Conservation (phyloP, 2,797 vertebrate species). For the Danionella dracula region DNA sequence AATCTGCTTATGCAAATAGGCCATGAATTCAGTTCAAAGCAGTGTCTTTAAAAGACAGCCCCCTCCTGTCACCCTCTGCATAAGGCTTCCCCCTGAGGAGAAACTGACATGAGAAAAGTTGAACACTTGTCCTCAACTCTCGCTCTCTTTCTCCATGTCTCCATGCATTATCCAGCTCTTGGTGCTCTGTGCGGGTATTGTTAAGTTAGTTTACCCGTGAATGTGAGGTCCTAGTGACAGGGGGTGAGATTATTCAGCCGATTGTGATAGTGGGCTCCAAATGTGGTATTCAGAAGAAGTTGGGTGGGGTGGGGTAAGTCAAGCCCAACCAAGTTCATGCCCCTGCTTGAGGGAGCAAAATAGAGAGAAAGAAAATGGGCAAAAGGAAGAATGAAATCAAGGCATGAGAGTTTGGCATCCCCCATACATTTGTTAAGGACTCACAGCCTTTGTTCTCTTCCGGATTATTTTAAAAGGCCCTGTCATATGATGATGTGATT, state of each 20-base stretch:
- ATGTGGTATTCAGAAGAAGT: conserved; percentile 75
- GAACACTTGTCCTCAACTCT: conserved; percentile 84
- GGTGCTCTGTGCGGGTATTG: conserved; percentile 87
- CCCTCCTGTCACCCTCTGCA: conserved; percentile 58
- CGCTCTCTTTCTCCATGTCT: conserved; percentile 53
- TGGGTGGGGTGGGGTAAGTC: conserved; percentile 65
- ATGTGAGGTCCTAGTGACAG: conserved; percentile 81
- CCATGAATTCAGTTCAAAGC: conserved; percentile 99
- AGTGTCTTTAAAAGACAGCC: conserved; percentile 85
- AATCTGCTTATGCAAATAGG: conserved; percentile 99
- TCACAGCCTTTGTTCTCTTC: conserved; percentile 71
- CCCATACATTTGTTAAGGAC: conserved; percentile 81
- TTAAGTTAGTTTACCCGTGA: conserved; percentile 80
- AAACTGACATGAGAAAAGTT: conserved; percentile 99
- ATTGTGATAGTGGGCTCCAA: conserved; percentile 92
- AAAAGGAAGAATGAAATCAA: conserved; percentile 80
- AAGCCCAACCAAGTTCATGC: conserved; percentile 81
- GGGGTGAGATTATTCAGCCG: conserved; percentile 85
- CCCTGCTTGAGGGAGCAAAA: conserved; percentile 83
- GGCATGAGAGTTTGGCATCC: conserved; percentile 77
- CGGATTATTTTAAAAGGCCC: conserved; percentile 72
- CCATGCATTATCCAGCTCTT: conserved; percentile 98
- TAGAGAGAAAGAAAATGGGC: conserved; percentile 60
- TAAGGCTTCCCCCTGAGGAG: conserved; percentile 63
- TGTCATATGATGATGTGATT: conserved; percentile 74